These are phyloP conservation scores for Vulpes ferrilata DNA, from an alignment of 2,113 vertebrate genomes.

Conservation along the genomic window DNA sequence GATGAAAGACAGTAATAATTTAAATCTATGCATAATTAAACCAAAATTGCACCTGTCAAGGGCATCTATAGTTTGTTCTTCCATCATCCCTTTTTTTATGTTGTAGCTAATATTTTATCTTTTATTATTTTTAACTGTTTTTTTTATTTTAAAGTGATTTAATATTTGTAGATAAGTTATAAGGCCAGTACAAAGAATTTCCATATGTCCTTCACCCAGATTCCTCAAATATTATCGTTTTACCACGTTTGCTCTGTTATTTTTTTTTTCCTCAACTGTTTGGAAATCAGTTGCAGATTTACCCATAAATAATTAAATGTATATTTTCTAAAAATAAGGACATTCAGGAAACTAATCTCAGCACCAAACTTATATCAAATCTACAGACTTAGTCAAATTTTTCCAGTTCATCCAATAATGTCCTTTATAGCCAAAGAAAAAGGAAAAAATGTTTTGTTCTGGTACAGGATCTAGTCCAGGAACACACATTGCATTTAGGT, in stretches of 20 bases:
- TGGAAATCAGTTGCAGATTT: conserved; percentile 47
- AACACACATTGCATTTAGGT: neutral
- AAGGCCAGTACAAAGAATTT: neutral
- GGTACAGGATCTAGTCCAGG: neutral
- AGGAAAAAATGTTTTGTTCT: neutral
- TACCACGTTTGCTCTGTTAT: neutral
- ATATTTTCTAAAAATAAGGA: conserved; percentile 41
- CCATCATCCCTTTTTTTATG: neutral
- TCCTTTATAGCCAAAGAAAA: conserved; percentile 34
- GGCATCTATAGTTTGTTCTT: conserved; percentile 35
- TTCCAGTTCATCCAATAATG: neutral
- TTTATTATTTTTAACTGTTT: conserved; percentile 47
- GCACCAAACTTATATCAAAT: neutral
- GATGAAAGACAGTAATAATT: conserved; percentile 10
- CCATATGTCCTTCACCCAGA: neutral
- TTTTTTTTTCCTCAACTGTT: neutral
- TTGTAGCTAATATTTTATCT: neutral
- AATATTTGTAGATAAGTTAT: conserved; percentile 15
- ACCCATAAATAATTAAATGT: neutral
- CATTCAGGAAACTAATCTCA: conserved; percentile 25
- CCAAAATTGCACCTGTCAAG: neutral
- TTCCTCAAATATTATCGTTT: neutral
- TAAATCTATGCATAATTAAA: conserved; percentile 30
- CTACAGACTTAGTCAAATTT: neutral
- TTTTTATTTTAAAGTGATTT: conserved; percentile 62